Evolutionary conservation across 2,797 vertebrate genomes (phyloP), one percentile per base, ranked within the genome.

Genomic region (Valencia hispanica): DNA sequence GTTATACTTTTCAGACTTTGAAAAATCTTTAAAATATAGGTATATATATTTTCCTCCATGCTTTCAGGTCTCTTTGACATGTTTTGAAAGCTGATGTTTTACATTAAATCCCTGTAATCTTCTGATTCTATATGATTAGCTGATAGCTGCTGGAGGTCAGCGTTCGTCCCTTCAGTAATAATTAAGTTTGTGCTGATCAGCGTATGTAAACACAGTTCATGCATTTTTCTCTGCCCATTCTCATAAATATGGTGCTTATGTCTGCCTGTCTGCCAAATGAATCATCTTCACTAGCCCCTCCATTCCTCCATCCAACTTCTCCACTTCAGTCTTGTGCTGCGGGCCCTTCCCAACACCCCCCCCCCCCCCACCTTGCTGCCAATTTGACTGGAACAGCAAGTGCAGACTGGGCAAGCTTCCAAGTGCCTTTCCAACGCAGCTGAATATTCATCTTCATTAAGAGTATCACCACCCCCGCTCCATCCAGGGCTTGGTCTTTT

Each of bases 401-500:
- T 91, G 86, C 79, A 93, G 94, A 85, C 86, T 86, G 92, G 95
- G 94, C 91, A 93, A 90, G 69, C 86, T 89, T 95, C 92, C 91
- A 96, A 94, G 94, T 97, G 93, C 75, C 80, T 89, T 90, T 91
- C 87, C 82, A 91, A 93, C 88, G 88, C 88, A 92, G 90, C 92
- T 94, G 91, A 92, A 96, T 96, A 96, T 96, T 95, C 84, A 94
- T 96, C 95, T 96, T 97, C 94, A 96, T 96, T 96, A 95, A 82
- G 81, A 87, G 90, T 90, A 91, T 94, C 82, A 91, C 93, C 89
- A 83, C 86, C 92, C 89, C 90, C 88, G 90, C 89, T 88, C 86
- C 90, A 74, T 86, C 86, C 93, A 83, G 87, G 90, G 84, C 83
- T 85, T 84, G 87, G 91, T 77, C 84, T 86, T 93, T 85, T 94